These are phyloP conservation scores for Polydrusus tereticollis DNA, from an alignment of 2,888 invertebrate genomes.

Conservation along the genomic window DNA sequence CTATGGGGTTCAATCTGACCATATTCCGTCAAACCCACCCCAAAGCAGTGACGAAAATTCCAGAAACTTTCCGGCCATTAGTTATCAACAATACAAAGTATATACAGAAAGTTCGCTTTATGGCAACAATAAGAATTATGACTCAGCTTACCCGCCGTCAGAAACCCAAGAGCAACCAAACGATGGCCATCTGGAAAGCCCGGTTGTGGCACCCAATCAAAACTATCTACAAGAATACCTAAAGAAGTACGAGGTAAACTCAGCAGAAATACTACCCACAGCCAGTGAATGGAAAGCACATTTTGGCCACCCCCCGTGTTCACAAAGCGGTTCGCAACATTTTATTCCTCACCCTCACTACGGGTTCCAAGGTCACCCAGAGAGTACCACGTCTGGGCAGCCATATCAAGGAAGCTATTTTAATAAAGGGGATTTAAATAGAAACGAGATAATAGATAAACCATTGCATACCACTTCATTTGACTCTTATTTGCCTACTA, in stretches of 20 bases:
- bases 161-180: background rate
- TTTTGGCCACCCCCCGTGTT: background rate
- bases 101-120: background rate
- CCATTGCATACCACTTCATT: background rate
- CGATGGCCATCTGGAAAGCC: background rate
- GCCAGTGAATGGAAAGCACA: slow-evolving; percentile 20
- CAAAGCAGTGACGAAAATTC: background rate
- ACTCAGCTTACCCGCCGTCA: background rate
- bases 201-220: background rate
- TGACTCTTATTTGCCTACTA: background rate
- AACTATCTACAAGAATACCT: background rate
- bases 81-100: background rate
- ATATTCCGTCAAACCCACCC: background rate
- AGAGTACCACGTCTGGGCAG: background rate
- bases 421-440: background rate
- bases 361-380: background rate
- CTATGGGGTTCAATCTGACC: slow-evolving; percentile 35
- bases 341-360: background rate
- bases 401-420: background rate
- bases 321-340: background rate
- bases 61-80: background rate
- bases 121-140: background rate
- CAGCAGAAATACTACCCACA: background rate
- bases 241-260: background rate
- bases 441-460: background rate